phyloP scores from a whole-genome alignment of 2,797 vertebrate species.

The Hypotaenidia okinawae region DNA sequence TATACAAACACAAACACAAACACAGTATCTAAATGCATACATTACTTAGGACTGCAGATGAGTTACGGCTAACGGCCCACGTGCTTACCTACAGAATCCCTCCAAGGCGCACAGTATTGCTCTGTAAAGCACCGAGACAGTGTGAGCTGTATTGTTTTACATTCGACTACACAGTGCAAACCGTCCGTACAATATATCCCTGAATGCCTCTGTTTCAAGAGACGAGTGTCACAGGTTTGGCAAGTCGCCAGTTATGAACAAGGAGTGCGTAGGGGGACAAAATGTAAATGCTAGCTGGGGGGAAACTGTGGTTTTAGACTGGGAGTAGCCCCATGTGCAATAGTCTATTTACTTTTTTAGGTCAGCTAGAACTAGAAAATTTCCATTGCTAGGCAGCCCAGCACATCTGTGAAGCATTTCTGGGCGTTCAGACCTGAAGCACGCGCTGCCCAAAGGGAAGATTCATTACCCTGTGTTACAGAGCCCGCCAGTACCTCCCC shows the following conservation, averaged over 20 bases:
- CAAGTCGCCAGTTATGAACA: constrained; percentile 66
- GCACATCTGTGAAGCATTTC: constrained; percentile 68
- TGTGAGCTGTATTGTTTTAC: not conserved
- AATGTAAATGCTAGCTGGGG: constrained; percentile 62
- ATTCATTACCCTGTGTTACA: constrained; percentile 56
- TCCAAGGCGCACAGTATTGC: not conserved
- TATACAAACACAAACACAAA: not conserved
- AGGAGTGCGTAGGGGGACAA: constrained; percentile 58
- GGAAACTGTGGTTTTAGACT: constrained; percentile 47
- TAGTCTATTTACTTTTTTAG: constrained; percentile 72
- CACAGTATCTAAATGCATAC: not conserved
- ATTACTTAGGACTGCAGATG: not conserved
- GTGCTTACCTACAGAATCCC: not conserved
- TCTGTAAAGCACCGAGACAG: not conserved
- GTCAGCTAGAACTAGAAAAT: constrained; percentile 72
- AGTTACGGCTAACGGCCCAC: not conserved
- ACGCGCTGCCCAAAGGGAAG: constrained; percentile 68
- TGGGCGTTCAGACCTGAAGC: constrained; percentile 67
- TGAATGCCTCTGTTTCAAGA: constrained; percentile 5
- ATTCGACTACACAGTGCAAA: not conserved
- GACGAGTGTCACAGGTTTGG: constrained; percentile 59
- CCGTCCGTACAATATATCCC: not conserved
- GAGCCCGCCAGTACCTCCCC: constrained; percentile 16
- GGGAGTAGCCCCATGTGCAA: constrained; percentile 58
- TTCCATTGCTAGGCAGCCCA: constrained; percentile 74